phyloP scores from a whole-genome alignment of 2,797 vertebrate species.

The Huso huso region DNA sequence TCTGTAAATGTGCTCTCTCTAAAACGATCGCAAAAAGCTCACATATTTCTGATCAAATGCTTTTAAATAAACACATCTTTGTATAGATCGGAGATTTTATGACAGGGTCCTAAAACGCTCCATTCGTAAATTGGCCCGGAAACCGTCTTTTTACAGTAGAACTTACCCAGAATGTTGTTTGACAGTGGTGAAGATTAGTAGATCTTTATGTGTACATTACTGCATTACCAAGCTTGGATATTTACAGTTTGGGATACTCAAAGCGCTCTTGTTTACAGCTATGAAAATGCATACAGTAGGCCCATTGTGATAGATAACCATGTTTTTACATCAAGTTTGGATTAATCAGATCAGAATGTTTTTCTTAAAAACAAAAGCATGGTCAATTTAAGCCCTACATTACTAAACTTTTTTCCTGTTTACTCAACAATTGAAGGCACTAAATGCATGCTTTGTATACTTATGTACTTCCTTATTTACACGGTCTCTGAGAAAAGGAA shows the following conservation, averaged over 20 bases:
- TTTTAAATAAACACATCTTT: neutral
- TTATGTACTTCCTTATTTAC: conserved; percentile 54
- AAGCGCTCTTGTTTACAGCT: too few species aligned
- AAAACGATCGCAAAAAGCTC: too few species aligned
- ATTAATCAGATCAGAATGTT: neutral
- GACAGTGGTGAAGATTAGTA: too few species aligned
- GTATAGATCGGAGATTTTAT: too few species aligned
- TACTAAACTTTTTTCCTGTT: conserved; percentile 56
- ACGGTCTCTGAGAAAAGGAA: conserved; percentile 46
- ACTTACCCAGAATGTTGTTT: too few species aligned
- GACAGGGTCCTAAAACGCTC: too few species aligned
- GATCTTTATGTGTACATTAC: too few species aligned
- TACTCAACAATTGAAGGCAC: conserved; percentile 53
- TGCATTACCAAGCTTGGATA: too few species aligned
- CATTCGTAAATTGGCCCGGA: too few species aligned
- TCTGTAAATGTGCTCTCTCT: too few species aligned
- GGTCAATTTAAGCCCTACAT: conserved; percentile 7
- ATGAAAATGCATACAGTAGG: neutral
- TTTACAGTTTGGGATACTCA: too few species aligned
- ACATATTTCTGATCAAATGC: neutral
- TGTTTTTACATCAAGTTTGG: neutral
- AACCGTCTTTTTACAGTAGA: too few species aligned
- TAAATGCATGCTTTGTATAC: conserved; percentile 53
- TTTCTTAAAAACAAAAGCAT: conserved; percentile 14
- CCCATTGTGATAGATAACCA: neutral